Conservation (phyloP, 2,113 vertebrate species). For the Lepisosteus oculatus region DNA sequence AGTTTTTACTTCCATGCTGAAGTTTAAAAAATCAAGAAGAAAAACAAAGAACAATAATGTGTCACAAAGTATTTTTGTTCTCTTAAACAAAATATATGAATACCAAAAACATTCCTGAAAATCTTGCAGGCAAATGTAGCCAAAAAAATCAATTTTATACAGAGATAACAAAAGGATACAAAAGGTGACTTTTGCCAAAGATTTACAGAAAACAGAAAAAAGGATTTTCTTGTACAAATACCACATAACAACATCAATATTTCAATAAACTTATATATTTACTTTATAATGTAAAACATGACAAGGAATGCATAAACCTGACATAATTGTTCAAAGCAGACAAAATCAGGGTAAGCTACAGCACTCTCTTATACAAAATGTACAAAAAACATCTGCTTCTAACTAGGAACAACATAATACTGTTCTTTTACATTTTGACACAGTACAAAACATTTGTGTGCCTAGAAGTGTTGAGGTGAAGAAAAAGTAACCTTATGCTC, state of each 20-base stretch:
- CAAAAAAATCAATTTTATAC: conserved; percentile 44
- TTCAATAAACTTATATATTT: conserved; percentile 68
- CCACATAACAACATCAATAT: conserved; percentile 88
- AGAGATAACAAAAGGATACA: conserved; percentile 69
- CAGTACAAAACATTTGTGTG: conserved; percentile 78
- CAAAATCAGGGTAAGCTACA: conserved; percentile 83
- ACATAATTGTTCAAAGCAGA: conserved; percentile 82
- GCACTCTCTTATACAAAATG: conserved; percentile 97
- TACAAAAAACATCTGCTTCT: conserved; percentile 96
- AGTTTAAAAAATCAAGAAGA: conserved; percentile 38
- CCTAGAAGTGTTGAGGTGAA: conserved; percentile 84
- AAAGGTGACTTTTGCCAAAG: conserved; percentile 66
- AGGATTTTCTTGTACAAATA: conserved; percentile 86
- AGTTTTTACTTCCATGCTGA: conserved; percentile 69
- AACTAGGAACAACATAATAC: conserved; percentile 92
- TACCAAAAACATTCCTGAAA: conserved; percentile 70
- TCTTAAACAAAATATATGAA: conserved; percentile 55
- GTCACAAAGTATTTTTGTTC: conserved; percentile 60
- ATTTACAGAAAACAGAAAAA: conserved; percentile 72
- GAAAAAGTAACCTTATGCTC: conserved; percentile 80
- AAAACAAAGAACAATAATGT: conserved; percentile 60
- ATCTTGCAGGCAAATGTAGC: conserved; percentile 68
- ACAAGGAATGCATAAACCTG: conserved; percentile 71
- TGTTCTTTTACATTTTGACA: conserved; percentile 77
- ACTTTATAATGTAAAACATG: conserved; percentile 76